phyloP scores from a whole-genome alignment of 2,888 invertebrate species.

The Polydrusus pterygomalis region DNA sequence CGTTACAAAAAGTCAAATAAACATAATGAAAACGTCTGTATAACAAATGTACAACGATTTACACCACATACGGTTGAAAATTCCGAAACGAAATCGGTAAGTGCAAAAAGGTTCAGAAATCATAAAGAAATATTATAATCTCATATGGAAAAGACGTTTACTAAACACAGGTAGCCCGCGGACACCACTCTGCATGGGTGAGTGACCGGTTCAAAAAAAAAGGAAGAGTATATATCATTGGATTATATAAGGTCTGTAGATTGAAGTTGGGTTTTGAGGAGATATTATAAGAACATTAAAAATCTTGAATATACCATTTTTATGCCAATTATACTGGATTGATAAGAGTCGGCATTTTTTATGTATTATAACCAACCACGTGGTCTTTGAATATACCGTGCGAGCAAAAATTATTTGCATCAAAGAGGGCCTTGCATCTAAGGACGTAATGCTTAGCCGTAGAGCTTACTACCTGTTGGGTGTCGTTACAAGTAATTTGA shows the following conservation, averaged over 20 bases:
- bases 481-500: no score
- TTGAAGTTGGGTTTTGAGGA: neutral
- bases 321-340: no score
- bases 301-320: no score
- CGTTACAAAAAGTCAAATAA: neutral
- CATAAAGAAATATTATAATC: conserved; percentile 32
- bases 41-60: neutral
- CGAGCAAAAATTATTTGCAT: no score
- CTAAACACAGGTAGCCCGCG: conserved; percentile 42
- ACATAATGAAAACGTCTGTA: neutral
- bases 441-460: no score
- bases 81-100: conserved; percentile 11
- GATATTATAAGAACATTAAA: no score
- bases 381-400: no score
- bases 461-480: no score
- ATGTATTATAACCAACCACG: no score
- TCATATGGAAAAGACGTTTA: conserved; percentile 36
- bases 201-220: conserved; percentile 38
- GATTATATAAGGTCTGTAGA: conserved; percentile 22
- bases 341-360: no score
- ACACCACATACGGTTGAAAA: neutral
- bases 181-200: conserved; percentile 40
- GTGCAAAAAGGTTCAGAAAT: conserved; percentile 25
- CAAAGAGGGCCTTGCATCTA: no score
- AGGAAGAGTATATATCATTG: conserved; percentile 15